Conservation (phyloP, 1,140 invertebrate species). For the Ceratina japonica region DNA sequence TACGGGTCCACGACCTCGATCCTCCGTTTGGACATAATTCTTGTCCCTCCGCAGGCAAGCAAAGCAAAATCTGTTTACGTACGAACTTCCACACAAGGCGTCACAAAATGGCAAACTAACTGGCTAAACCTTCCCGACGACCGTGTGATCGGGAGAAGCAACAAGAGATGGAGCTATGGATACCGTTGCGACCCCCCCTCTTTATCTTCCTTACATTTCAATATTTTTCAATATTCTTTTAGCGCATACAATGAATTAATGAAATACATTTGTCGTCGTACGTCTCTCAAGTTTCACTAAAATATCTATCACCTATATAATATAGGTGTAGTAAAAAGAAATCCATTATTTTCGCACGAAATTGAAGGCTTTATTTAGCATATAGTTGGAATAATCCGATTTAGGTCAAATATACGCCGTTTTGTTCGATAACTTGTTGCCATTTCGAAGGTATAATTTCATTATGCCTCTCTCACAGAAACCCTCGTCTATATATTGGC, state of each 20-base stretch:
- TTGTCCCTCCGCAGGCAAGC: slow-evolving; percentile 46
- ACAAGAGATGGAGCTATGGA: slow-evolving; percentile 44
- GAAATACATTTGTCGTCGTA: too few species aligned
- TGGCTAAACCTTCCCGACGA: slow-evolving; percentile 45
- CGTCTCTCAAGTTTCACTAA: too few species aligned
- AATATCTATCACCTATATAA: too few species aligned
- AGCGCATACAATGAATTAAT: too few species aligned
- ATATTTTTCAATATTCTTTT: too few species aligned
- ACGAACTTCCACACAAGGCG: slow-evolving; percentile 67
- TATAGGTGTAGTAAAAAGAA: too few species aligned
- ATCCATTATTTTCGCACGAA: too few species aligned
- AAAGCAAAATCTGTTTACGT: slow-evolving; percentile 65
- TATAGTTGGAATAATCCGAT: too few species aligned
- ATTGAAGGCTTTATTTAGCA: too few species aligned
- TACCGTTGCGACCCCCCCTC: too few species aligned
- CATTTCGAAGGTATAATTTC: not conserved
- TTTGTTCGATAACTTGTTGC: not conserved
- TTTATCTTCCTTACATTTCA: too few species aligned
- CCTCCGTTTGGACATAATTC: slow-evolving; percentile 88
- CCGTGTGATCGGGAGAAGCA: not conserved
- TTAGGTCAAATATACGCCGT: too few species aligned
- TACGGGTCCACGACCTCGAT: slow-evolving; percentile 92
- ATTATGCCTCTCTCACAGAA: not conserved
- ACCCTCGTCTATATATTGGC: not conserved
- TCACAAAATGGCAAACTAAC: slow-evolving; percentile 77